Percentiles rank a stretch among this genome's conserved stretches.
These are phyloP conservation scores for Pristionchus pacificus DNA, from an alignment of 1,140 invertebrate species.

Conservation along the genomic window DNA sequence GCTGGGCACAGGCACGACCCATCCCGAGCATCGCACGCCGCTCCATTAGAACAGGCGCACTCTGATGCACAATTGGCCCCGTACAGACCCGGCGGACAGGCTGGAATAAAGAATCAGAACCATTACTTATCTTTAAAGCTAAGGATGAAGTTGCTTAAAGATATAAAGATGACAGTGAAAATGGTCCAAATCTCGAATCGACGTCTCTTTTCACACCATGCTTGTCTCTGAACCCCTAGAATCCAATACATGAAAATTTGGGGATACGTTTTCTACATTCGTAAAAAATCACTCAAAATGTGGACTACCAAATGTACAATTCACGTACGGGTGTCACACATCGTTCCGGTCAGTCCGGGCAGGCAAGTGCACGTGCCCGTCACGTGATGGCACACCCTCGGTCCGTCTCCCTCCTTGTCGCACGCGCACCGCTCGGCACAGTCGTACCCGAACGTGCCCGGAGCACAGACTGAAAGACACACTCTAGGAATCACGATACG, in stretches of 20 bases:
- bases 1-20: slow-evolving; percentile 61
- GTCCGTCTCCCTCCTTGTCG: slow-evolving; percentile 14
- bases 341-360: slow-evolving; percentile 41
- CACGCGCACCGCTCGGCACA: slow-evolving; percentile 49
- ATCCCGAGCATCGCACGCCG: slow-evolving; percentile 59
- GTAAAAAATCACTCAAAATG: no score
- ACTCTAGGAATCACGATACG: neutral
- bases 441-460: slow-evolving; percentile 42
- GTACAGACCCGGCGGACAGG: slow-evolving; percentile 59
- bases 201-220: no score
- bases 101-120: slow-evolving; percentile 54
- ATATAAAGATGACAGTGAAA: neutral
- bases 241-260: no score
- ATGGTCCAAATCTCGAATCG: no score
- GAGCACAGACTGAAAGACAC: slow-evolving; percentile 41
- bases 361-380: slow-evolving; percentile 52
- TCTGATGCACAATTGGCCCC: slow-evolving; percentile 59
- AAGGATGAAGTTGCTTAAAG: neutral
- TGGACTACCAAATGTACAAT: slow-evolving; percentile 36
- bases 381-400: slow-evolving; percentile 55
- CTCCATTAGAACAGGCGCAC: slow-evolving; percentile 61
- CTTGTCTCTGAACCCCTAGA: no score
- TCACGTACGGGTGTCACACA: slow-evolving; percentile 46
- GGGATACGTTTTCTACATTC: no score
- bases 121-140: no score